A percentile compares a stretch with the other conserved stretches of the same genome.
Conservation (phyloP, 2,888 invertebrate species). For the Carabus problematicus region DNA sequence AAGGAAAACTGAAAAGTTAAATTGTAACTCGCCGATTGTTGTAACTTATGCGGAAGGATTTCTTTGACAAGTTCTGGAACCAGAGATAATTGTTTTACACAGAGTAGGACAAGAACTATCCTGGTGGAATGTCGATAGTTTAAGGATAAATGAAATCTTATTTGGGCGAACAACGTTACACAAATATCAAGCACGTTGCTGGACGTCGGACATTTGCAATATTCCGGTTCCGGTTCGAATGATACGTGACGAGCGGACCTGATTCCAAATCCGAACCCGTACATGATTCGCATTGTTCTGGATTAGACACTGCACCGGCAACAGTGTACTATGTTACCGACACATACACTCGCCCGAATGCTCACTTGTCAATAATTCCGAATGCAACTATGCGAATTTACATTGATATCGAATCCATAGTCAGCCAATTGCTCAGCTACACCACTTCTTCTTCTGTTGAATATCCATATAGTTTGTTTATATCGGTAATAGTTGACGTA, state of each 20-base stretch:
- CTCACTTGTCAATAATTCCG: constrained; percentile 10
- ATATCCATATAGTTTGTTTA: background rate
- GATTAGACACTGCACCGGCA: constrained; percentile 3
- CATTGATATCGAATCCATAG: background rate
- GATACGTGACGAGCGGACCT: constrained; percentile 1
- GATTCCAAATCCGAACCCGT: constrained; percentile 15
- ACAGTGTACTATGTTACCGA: constrained; percentile 7
- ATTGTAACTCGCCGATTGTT: too few relatives aligned
- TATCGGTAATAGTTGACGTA: background rate
- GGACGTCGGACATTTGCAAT: constrained; percentile 10
- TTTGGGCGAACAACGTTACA: too few relatives aligned
- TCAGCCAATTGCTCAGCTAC: background rate
- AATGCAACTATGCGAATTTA: constrained; percentile 13
- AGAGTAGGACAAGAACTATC: too few relatives aligned
- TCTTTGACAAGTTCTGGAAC: too few relatives aligned
- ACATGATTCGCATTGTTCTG: constrained; percentile 19
- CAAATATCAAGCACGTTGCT: too few relatives aligned
- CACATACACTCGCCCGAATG: background rate
- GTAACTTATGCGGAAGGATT: too few relatives aligned
- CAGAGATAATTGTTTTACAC: too few relatives aligned
- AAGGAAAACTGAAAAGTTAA: too few relatives aligned
- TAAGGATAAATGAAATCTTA: too few relatives aligned
- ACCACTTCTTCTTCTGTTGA: background rate
- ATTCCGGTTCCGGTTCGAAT: constrained; percentile 13
- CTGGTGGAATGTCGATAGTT: too few relatives aligned